A percentile compares a stretch with the other conserved stretches of the same genome.
Evolutionary conservation across 2,888 invertebrate species (phyloP).

Genomic region (Conchocele bisecta): DNA sequence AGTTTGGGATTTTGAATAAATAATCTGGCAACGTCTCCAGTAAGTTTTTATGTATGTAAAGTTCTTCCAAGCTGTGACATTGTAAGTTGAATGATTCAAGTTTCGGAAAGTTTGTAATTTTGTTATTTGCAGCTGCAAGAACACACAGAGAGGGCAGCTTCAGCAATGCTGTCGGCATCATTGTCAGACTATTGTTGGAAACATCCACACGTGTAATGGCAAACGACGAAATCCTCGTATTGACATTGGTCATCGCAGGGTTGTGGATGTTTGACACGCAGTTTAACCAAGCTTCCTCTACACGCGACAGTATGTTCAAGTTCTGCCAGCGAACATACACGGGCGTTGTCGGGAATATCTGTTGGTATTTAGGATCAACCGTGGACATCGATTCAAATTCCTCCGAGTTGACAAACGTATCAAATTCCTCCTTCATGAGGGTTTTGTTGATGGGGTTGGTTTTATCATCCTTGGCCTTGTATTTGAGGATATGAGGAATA

Average conservation of each 20-base stretch:
- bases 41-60: slow-evolving; percentile 93
- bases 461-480: slow-evolving; percentile 89
- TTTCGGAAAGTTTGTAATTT: slow-evolving; percentile 90
- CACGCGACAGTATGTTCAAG: slow-evolving; percentile 87
- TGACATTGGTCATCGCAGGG: slow-evolving; percentile 89
- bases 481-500: slow-evolving; percentile 90
- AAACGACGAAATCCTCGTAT: slow-evolving; percentile 88
- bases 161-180: slow-evolving; percentile 92
- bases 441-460: slow-evolving; percentile 97
- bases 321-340: slow-evolving; percentile 94
- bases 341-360: slow-evolving; percentile 83
- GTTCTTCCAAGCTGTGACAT: slow-evolving; percentile 91
- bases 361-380: slow-evolving; percentile 54
- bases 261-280: slow-evolving; percentile 93
- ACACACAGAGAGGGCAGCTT: slow-evolving; percentile 90
- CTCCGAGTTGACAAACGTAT: slow-evolving; percentile 81
- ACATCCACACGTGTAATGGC: slow-evolving; percentile 97
- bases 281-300: slow-evolving; percentile 91
- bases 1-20: slow-evolving; percentile 90
- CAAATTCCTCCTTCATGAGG: slow-evolving; percentile 88
- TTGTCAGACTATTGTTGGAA: slow-evolving; percentile 92
- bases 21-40: slow-evolving; percentile 91
- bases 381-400: slow-evolving; percentile 77
- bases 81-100: slow-evolving; percentile 66
- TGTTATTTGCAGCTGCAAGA: slow-evolving; percentile 91